Base-by-base conservation (phyloP, 1,140 invertebrate species). In the Atta texana region DNA sequence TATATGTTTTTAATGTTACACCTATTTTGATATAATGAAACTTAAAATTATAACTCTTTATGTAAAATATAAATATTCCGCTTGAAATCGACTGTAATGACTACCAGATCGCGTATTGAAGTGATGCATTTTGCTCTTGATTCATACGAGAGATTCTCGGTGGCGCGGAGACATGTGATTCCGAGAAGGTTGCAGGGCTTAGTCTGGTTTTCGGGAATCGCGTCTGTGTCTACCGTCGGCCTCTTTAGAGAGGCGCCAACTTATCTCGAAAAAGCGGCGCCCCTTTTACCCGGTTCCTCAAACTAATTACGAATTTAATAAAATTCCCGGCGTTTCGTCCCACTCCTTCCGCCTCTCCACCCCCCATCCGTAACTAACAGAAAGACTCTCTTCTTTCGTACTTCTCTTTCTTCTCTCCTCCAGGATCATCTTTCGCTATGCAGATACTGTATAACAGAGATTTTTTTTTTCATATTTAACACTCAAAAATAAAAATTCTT, bases 231-330 rank as follows among this genome's bases (percentile, higher is more conserved):
- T 71, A 86, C 31, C 59, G 89, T 89, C 89, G 91, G 85, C 72
- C 59, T 88, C 84, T 75, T 92, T 90, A 85, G 76, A 61, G 34
- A 88, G 90, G 90, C 90, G 90, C 90, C 90, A 90, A 91, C 89
- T 90, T 90, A 91, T 91, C 91, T 91, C 78, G 68, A 90, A 86
- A 63, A 89, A 89, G 91, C 92, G 92, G 90, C 81, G 39, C 75
- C 86, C 74, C 88, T 90, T 93, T 93, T 87, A 92, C 88, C 51
- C 87, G 71, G 90, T 91, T 92, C 92, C 81, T 72, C 91, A 91
- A 93, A 94, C 89, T 93, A 93, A 93, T 94, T 93, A 93, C 91
- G 89, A 93, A 92, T 94, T 93, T 92, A 92, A 93, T 92, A 93
- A 92, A 91, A 93, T 90, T 90, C 88, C 75, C 64, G 39, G 49